Percentiles rank a stretch among this genome's conserved stretches.
phyloP scores from a whole-genome alignment of 2,113 vertebrate species.

The Stercorarius parasiticus region DNA sequence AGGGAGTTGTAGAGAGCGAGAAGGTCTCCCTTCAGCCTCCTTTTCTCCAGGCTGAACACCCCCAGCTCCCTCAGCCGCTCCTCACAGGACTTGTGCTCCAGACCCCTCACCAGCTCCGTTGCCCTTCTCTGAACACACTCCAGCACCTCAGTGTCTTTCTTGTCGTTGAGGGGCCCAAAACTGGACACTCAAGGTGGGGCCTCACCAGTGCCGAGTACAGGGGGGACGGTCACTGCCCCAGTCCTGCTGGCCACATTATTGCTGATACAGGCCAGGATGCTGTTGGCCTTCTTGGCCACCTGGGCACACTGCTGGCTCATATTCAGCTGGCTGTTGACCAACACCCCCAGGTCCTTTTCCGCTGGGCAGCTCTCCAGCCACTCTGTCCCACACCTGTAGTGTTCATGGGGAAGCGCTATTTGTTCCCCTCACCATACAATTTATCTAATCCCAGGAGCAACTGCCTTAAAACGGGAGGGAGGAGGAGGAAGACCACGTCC shows the following conservation, averaged over 20 bases:
- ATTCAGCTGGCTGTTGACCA: not conserved
- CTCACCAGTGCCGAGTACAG: not conserved
- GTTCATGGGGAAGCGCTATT: not conserved
- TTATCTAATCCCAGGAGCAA: not conserved
- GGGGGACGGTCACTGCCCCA: too few species aligned
- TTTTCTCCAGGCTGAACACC: too few species aligned
- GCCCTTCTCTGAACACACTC: too few species aligned
- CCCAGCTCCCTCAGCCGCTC: too few species aligned
- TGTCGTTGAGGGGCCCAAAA: not conserved
- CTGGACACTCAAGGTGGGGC: not conserved
- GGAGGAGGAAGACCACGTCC: not conserved
- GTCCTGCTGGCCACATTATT: not conserved
- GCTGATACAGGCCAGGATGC: not conserved
- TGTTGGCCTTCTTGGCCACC: not conserved
- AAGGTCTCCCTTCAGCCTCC: too few species aligned
- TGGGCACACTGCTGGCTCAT: not conserved
- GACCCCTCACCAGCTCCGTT: too few species aligned
- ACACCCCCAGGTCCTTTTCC: not conserved
- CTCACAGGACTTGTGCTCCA: too few species aligned
- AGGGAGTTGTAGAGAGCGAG: too few species aligned
- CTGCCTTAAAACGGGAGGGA: fast-evolving
- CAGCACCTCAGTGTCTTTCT: too few species aligned
- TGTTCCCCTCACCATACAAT: not conserved
- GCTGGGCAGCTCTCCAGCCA: not conserved
- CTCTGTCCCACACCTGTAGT: too few species aligned